A percentile compares a stretch with the other conserved stretches of the same genome.
These are phyloP conservation scores for Orthosia incerta DNA, from an alignment of 2,888 invertebrate genomes.

Conservation along the genomic window DNA sequence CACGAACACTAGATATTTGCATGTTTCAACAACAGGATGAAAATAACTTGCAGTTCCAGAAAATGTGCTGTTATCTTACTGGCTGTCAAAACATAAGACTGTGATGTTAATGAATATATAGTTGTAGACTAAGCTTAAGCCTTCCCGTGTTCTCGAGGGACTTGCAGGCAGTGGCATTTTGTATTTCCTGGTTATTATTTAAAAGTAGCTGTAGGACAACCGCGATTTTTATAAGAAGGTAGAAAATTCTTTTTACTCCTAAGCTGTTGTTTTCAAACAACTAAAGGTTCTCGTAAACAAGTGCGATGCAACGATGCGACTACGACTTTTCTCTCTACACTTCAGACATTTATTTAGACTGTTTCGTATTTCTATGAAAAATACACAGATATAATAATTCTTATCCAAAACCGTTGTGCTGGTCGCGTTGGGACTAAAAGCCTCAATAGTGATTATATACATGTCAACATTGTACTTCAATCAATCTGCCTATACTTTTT, in stretches of 20 bases:
- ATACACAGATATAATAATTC: no score
- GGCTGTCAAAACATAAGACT: conserved; percentile 18
- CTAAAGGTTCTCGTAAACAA: background rate
- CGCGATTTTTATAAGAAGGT: background rate
- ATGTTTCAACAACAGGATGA: background rate
- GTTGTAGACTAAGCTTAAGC: conserved; percentile 27
- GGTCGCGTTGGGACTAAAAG: no score
- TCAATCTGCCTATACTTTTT: no score
- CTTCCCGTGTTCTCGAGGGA: conserved; percentile 6
- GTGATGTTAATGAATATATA: conserved; percentile 11
- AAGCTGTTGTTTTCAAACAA: background rate
- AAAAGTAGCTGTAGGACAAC: background rate
- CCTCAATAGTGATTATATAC: no score
- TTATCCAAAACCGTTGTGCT: no score
- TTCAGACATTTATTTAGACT: no score
- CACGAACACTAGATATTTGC: background rate
- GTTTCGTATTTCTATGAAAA: no score
- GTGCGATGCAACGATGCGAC: no score
- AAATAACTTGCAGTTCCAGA: background rate
- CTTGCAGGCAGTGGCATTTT: conserved; percentile 8
- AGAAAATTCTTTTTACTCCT: background rate
- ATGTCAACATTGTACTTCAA: no score
- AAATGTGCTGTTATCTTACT: background rate
- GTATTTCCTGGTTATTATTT: conserved; percentile 31
- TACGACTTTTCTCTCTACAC: no score